Conservation (phyloP, 2,113 vertebrate genomes). For the Cacatua alba region DNA sequence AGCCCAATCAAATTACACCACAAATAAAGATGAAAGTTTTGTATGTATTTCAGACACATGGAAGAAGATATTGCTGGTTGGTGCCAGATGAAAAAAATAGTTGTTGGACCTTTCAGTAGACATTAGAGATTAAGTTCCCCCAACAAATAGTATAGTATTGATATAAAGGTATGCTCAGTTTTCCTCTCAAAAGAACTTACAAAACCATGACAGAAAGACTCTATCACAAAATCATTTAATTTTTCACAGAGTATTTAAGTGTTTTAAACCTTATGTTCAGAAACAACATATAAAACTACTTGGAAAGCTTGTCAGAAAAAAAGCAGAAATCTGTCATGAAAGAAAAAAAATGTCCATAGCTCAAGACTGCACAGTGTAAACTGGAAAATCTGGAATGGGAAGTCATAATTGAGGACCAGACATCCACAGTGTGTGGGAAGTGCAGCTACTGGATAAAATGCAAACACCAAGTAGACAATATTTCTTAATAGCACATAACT, state of each 20-base stretch:
- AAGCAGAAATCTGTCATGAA: not conserved
- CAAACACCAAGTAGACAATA: not conserved
- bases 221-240: not conserved
- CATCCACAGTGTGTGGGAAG: rapidly evolving
- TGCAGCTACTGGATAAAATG: not conserved
- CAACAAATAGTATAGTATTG: not conserved
- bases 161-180: not conserved
- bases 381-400: not conserved
- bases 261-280: not conserved
- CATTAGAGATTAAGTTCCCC: not conserved
- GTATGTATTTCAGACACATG: not conserved
- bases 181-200: not conserved
- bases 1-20: not conserved
- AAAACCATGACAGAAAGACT: not conserved
- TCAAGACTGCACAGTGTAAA: not conserved
- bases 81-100: not conserved
- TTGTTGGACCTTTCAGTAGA: not conserved
- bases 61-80: not conserved
- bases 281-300: not conserved
- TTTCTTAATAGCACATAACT: not conserved
- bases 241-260: not conserved
- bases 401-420: not conserved
- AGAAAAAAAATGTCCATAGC: not conserved
- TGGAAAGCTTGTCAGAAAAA: not conserved
- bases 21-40: not conserved